These are phyloP conservation scores for Molossus molossus DNA, from an alignment of 2,797 vertebrate genomes.

Conservation along the genomic window DNA sequence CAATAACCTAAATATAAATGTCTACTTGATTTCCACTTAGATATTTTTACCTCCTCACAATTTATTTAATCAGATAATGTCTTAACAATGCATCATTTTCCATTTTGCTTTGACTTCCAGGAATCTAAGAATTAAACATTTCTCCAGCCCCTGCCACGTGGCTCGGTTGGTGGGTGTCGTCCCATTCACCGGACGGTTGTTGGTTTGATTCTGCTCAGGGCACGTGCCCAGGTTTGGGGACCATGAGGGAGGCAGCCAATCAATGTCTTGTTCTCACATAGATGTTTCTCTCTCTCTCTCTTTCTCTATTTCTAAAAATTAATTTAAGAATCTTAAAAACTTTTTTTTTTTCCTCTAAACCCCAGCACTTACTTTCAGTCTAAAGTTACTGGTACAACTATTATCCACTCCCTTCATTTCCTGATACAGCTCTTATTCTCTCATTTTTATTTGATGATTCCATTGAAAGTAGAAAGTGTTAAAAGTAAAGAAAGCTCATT, in stretches of 20 bases:
- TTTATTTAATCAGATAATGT: background rate
- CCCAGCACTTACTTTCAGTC: background rate
- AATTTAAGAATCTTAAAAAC: too few species aligned
- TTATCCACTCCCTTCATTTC: background rate
- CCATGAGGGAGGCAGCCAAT: too few species aligned
- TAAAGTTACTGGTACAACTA: background rate
- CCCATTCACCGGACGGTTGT: too few species aligned
- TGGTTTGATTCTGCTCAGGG: too few species aligned
- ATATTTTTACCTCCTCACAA: background rate
- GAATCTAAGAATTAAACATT: background rate
- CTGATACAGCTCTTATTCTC: background rate
- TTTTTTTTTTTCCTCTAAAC: background rate
- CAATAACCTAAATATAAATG: background rate
- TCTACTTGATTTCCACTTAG: background rate
- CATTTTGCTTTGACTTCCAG: background rate
- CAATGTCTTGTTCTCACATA: too few species aligned
- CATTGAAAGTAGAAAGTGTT: slow-evolving; percentile 40
- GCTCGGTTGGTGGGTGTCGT: too few species aligned
- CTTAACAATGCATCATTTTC: background rate
- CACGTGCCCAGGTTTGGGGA: too few species aligned
- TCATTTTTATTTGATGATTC: slow-evolving; percentile 2
- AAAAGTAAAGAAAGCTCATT: slow-evolving; percentile 20
- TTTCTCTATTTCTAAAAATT: too few species aligned
- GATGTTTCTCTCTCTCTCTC: too few species aligned
- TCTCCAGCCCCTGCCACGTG: background rate